Base-by-base conservation (phyloP, 2,797 vertebrate genomes). In the Acridotheres tristis region DNA sequence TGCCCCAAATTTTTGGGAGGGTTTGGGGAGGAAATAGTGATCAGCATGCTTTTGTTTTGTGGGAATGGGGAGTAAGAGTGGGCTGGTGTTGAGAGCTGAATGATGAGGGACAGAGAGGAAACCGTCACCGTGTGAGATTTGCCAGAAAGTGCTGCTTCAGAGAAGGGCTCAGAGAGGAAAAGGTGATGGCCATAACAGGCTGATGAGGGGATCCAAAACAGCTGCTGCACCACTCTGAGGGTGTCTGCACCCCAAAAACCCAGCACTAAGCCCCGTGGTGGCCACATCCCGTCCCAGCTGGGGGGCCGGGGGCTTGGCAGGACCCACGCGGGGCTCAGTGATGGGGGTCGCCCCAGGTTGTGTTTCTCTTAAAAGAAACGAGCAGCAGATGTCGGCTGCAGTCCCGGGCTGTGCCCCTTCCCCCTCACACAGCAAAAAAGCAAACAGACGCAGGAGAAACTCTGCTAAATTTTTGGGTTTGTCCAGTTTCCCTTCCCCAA, bases 311-410 rank as follows among this genome's bases (percentile, higher is more conserved):
- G 66, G 54, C 8, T 84, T 30, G 1, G 2, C 21, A 20, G 69
- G 69, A 93, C 30, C 19, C 51, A 13, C 7, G 1, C 4, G 1
- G 42, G 73, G 74, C 84, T 85, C 7, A 1, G 88, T 1, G 4
- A 62, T 1, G 2, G 32, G 32, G 69, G 22, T 87, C 8, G 4
- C 40, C 45, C 76, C 48, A 29, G 68, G 63, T 58, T 74, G 72
- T n/a, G 5, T 79, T 89, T 94, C 47, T 80, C 45, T 85, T 59
- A 45, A 82, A 74, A 93, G 91, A 92, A 96, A 95, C 27, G 1
- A 85, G 85, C 67, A 93, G 93, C 92, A 97, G 95, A 95, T 94
- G 93, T 89, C 25, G 25, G 69, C 87, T 79, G 63, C 86, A 65
- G 47, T 71, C 55, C 54, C 0, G 0, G 63, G 59, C 80, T 58